Conservation (phyloP, 2,113 vertebrate genomes). For the Ursus arctos region DNA sequence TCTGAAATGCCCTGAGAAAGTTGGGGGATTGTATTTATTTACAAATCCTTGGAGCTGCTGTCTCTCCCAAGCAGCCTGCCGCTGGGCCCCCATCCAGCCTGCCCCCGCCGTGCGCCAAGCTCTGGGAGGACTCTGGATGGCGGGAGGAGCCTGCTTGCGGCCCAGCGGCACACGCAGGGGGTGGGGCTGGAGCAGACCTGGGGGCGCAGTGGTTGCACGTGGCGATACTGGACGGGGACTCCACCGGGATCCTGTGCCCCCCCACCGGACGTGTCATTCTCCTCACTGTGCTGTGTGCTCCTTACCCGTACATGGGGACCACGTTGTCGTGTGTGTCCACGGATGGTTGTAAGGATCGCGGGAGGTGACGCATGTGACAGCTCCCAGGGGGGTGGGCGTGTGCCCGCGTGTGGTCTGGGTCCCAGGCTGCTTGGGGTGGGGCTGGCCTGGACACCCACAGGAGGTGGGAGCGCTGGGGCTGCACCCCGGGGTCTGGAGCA, state of each 20-base stretch:
- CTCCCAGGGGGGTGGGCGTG: background rate
- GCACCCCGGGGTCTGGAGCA: background rate
- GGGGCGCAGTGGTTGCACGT: background rate
- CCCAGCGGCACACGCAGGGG: background rate
- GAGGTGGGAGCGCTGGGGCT: background rate
- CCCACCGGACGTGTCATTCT: accelerated
- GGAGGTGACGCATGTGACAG: background rate
- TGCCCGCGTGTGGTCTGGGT: accelerated
- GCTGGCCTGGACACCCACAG: background rate
- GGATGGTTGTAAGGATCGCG: background rate
- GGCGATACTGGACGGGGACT: background rate
- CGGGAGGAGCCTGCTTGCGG: background rate
- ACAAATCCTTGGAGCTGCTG: background rate
- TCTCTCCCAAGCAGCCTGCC: background rate
- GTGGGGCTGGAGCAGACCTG: background rate
- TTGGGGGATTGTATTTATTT: background rate
- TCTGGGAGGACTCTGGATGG: background rate
- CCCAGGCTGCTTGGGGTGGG: background rate
- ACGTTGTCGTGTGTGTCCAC: accelerated
- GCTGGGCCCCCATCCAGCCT: background rate
- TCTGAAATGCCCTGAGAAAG: background rate
- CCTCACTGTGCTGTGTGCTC: background rate
- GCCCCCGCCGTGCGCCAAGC: accelerated
- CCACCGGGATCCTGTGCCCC: background rate
- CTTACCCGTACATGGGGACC: background rate